phyloP scores from a whole-genome alignment of 2,888 invertebrate genomes.

The Drosophila neutralis region DNA sequence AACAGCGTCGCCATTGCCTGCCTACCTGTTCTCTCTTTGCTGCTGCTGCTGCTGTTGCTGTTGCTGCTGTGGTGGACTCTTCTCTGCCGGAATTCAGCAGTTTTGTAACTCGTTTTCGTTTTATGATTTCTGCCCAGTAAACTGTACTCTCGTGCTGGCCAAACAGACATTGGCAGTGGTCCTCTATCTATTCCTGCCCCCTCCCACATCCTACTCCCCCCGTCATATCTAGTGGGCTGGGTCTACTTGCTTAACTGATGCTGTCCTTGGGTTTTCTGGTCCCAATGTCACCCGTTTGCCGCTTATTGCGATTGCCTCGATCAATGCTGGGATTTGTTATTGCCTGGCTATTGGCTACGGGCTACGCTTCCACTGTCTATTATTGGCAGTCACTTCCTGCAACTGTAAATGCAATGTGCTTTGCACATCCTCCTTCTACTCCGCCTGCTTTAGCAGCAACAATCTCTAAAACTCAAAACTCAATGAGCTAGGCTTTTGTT shows the following conservation, averaged over 20 bases:
- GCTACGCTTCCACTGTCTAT: constrained; percentile 1
- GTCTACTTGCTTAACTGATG: constrained; percentile 21
- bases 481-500: constrained; percentile 76
- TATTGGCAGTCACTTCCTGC: constrained; percentile 55
- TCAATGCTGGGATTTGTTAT: constrained; percentile 67
- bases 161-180: constrained; percentile 9
- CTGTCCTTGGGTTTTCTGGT: constrained; percentile 26
- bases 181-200: not conserved
- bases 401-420: constrained; percentile 50
- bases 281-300: constrained; percentile 38
- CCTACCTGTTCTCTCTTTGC: constrained; percentile 31
- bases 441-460: constrained; percentile 18
- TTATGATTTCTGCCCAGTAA: constrained; percentile 69
- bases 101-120: constrained; percentile 79
- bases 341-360: constrained; percentile 34
- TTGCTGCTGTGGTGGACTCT: constrained; percentile 2
- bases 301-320: constrained; percentile 66
- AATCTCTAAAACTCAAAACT: constrained; percentile 60
- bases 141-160: constrained; percentile 49
- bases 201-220: not conserved
- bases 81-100: constrained; percentile 67
- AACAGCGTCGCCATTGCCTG: constrained; percentile 66
- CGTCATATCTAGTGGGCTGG: not conserved
- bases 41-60: constrained; percentile 4
- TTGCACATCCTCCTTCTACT: constrained; percentile 8